Base-by-base conservation (phyloP, 2,113 vertebrate species). In the Limnothrissa miodon region DNA sequence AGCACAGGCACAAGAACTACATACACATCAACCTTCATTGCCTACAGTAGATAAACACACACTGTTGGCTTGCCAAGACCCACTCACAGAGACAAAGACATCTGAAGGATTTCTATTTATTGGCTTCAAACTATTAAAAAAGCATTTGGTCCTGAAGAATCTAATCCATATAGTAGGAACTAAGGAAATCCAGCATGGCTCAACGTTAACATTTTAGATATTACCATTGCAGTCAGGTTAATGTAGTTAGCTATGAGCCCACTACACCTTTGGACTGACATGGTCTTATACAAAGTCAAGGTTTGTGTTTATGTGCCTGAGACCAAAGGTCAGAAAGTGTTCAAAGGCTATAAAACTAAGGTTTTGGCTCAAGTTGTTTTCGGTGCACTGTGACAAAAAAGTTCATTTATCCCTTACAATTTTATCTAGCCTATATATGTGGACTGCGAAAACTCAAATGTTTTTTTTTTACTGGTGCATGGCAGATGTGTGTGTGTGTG, bases 291-390 rank as follows among this genome's bases (percentile, higher is more conserved):
- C 66, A 74, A 13, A 74, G 25, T 33, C 25, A 33, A 36, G 66
- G 66, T 74, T 36, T 74, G 36, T 74, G 66, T 36, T 74, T 74
- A 11, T 74, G 66, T 74, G 29, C 62, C 13, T 9, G 10, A 29
- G 66, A 74, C 10, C 66, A 74, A 74, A 74, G 66, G 66, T 74
- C 66, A 74, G 29, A 36, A 74, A 74, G 66, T 29, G 11, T 74
- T 36, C 66, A 74, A 29, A 15, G 33, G 66, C 33, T 15, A 13
- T 74, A 74, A 74, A 74, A 74, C 66, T 17, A 10, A 74, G 25
- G 25, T 74, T 36, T 74, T 11, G 9, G 25, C 29, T 33, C n/a
- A 5, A 29, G n/a, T 29, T 66, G 25, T 66, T 25, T 29, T 13
- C 11, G 42, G 2, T 42, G 42, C 42, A 42, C 42, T 42, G 42